These are phyloP conservation scores for Ceratosolen fusciceps DNA, from an alignment of 1,140 invertebrate genomes.

Conservation along the genomic window DNA sequence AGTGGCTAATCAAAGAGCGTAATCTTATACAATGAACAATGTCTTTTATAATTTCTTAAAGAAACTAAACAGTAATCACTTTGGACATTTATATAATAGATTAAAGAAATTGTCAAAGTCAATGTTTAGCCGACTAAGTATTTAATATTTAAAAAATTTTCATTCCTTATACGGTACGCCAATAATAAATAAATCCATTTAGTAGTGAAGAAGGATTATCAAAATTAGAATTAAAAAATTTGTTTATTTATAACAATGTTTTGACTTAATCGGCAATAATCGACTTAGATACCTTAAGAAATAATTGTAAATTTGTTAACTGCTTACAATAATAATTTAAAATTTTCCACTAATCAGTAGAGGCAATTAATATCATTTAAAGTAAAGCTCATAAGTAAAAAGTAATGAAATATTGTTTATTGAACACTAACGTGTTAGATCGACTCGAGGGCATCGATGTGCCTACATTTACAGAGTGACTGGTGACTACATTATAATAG, in stretches of 20 bases:
- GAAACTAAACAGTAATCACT: slow-evolving; percentile 9
- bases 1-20: slow-evolving; percentile 3
- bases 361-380: not conserved
- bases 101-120: not conserved
- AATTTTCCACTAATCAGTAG: too few relatives aligned
- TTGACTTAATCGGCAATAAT: slow-evolving; percentile 14
- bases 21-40: not conserved
- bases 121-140: slow-evolving; percentile 7
- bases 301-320: slow-evolving; percentile 20
- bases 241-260: slow-evolving; percentile 4
- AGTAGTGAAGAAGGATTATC: not conserved
- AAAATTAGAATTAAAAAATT: not conserved
- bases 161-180: not conserved
- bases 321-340: not conserved
- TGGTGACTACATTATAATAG: slow-evolving; percentile 28
- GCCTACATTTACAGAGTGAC: slow-evolving; percentile 39
- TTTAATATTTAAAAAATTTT: not conserved
- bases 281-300: slow-evolving; percentile 6
- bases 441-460: slow-evolving; percentile 39
- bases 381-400: not conserved
- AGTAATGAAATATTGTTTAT: slow-evolving; percentile 23
- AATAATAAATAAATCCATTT: not conserved
- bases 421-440: slow-evolving; percentile 33
- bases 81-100: not conserved
- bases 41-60: slow-evolving; percentile 2